phyloP scores from a whole-genome alignment of 2,888 invertebrate species.

The Agrotis clavis region DNA sequence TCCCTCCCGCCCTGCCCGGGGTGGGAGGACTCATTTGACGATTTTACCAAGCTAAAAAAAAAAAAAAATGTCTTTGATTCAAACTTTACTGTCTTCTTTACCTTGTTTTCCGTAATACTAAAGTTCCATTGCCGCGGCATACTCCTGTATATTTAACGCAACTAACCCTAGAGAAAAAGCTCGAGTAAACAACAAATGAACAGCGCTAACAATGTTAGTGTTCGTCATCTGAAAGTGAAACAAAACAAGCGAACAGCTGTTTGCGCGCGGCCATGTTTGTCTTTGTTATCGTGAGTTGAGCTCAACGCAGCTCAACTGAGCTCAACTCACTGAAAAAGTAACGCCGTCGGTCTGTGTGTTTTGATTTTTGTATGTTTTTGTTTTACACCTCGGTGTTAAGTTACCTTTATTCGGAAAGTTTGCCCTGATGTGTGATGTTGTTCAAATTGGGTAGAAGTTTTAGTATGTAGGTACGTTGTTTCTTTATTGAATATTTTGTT shows the following conservation, averaged over 20 bases:
- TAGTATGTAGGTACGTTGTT: neutral
- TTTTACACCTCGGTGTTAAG: slow-evolving; percentile 19
- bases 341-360: slow-evolving; percentile 41
- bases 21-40: too few relatives aligned
- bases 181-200: slow-evolving; percentile 49
- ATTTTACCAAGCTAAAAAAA: too few relatives aligned
- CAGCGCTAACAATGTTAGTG: slow-evolving; percentile 53
- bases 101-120: neutral
- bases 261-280: slow-evolving; percentile 54
- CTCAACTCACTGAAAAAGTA: slow-evolving; percentile 47
- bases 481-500: neutral
- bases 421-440: slow-evolving; percentile 9
- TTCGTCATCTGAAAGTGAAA: slow-evolving; percentile 61
- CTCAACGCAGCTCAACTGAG: slow-evolving; percentile 34
- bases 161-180: slow-evolving; percentile 36
- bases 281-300: slow-evolving; percentile 58
- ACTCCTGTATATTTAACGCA: slow-evolving; percentile 20
- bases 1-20: too few relatives aligned
- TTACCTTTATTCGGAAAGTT: slow-evolving; percentile 36
- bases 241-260: slow-evolving; percentile 53
- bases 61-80: too few relatives aligned
- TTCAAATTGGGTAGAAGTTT: slow-evolving; percentile 25
- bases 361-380: slow-evolving; percentile 46
- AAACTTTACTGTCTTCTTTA: too few relatives aligned
- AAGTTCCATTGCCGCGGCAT: neutral